Evolutionary conservation across 2,888 invertebrate genomes (phyloP), one percentile per base, ranked within the genome.

Genomic region (Agonum fuliginosum): DNA sequence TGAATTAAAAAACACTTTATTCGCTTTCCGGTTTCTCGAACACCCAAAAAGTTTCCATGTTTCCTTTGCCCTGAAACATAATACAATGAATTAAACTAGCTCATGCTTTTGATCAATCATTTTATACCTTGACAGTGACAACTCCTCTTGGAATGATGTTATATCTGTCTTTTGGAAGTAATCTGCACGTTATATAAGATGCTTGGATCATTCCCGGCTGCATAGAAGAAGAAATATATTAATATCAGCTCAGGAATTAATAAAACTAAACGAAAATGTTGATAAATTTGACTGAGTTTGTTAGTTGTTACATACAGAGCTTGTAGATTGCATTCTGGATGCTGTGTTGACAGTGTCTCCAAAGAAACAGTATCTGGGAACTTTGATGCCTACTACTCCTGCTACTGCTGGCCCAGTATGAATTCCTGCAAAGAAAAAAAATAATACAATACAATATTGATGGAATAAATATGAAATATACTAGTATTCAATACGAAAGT

Each of bases 341-440:
- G 97, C 97, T 0, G 95, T 96, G 84, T 97, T 97, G 14, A 97
- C 95, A 0, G 96, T 95, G 85, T 96, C 96, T 0, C 97, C 97
- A 79, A 97, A 97, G 62, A 97, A 91, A 82, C 96, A 97, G 85
- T 95, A 96, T 81, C 96, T 90, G 0, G 95, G 96, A 70, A 95
- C 92, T 83, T 95, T 94, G 41, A 93, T 87, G 0, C 97, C 97
- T 0, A 97, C 93, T 19, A 97, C 94, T 0, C 96, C 96, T 0
- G 95, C 96, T 3, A 96, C 96, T 34, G 95, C 95, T 0, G 95
- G 93, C 0, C 97, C 97, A 0, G 95, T 93, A 87, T 97, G 96
- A 80, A 97, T 92, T 41, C 95, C 92, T 91, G 14, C 19, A 34
- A 10, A 34, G 10, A 41, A 14, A 41, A 1, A 2, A 34, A 34